phyloP scores from a whole-genome alignment of 2,888 invertebrate species.

The Ophioninae sp. region DNA sequence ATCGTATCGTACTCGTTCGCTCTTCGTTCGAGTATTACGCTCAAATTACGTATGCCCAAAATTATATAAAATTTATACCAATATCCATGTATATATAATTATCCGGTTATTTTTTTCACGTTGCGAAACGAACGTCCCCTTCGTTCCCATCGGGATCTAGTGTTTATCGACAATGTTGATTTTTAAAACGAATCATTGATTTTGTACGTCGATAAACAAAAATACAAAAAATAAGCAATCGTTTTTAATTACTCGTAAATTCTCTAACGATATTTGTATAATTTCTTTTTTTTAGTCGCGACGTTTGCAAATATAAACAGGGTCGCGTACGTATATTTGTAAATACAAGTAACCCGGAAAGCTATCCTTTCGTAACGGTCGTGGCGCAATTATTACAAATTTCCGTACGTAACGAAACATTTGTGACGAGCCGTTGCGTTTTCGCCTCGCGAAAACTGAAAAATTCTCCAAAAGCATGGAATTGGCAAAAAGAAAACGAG shows the following conservation, averaged over 20 bases:
- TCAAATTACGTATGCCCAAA: background rate
- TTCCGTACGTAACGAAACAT: conserved; percentile 21
- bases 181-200: too few relatives aligned
- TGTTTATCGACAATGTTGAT: too few relatives aligned
- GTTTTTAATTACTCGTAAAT: too few relatives aligned
- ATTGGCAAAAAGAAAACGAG: background rate
- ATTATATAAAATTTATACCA: background rate
- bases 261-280: too few relatives aligned
- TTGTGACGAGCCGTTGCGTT: background rate
- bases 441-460: background rate
- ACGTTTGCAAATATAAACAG: background rate
- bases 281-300: too few relatives aligned
- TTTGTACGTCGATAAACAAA: too few relatives aligned
- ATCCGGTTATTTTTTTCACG: too few relatives aligned
- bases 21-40: background rate
- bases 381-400: conserved; percentile 11
- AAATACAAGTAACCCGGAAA: background rate
- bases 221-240: too few relatives aligned
- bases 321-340: background rate
- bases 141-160: too few relatives aligned
- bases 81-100: background rate
- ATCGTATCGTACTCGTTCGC: conserved; percentile 22
- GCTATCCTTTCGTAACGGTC: conserved; percentile 13
- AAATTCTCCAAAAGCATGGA: background rate
- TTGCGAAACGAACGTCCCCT: too few relatives aligned